phyloP scores from a whole-genome alignment of 2,113 vertebrate genomes.

The Lepus timidus region DNA sequence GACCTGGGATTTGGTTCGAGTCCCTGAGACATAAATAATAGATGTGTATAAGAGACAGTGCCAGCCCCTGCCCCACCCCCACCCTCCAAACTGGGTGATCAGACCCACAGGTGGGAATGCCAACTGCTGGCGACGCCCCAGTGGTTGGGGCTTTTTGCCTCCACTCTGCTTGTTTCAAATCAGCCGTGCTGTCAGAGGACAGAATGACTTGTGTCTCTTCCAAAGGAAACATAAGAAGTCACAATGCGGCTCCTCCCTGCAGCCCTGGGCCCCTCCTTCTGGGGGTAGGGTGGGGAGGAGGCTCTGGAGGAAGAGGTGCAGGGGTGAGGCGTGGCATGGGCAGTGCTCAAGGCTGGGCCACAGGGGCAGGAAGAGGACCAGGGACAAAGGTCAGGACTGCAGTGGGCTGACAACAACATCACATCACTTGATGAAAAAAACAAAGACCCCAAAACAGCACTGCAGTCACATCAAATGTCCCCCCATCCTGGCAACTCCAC shows the following conservation, averaged over 20 bases:
- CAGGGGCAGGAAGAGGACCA: not conserved
- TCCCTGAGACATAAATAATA: constrained; percentile 75
- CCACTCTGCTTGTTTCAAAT: not conserved
- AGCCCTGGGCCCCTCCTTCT: not conserved
- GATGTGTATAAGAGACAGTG: no score
- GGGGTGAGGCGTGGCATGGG: not conserved
- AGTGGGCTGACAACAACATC: not conserved
- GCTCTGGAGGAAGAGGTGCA: not conserved
- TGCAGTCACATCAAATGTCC: not conserved
- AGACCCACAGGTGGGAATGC: not conserved
- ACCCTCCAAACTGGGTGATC: not conserved
- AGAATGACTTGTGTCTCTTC: not conserved
- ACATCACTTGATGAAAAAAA: not conserved
- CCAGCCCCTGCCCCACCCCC: not conserved
- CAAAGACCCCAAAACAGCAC: not conserved
- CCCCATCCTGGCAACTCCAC: not conserved
- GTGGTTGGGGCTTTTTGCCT: not conserved
- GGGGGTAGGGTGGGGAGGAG: not conserved
- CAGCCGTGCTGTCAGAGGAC: not conserved
- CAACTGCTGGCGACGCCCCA: not conserved
- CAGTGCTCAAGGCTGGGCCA: not conserved
- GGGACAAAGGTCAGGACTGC: not conserved
- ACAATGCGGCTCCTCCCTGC: not conserved
- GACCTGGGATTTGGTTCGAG: constrained; percentile 61
- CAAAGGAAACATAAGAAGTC: not conserved